Evolutionary conservation across 2,797 vertebrate genomes (phyloP).

Genomic region (Zenarchopterus dispar): DNA sequence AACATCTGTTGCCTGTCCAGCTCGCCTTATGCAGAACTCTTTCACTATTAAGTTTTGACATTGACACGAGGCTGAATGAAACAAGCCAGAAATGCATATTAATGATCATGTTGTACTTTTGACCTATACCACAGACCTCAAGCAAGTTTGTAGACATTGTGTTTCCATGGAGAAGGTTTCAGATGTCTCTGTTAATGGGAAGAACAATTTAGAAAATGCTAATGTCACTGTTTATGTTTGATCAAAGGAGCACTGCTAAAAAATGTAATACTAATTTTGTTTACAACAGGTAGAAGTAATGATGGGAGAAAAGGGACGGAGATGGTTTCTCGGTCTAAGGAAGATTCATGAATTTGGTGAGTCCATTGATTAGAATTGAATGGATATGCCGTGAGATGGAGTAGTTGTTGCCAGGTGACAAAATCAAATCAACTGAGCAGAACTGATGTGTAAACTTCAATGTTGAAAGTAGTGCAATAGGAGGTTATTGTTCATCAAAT

Average conservation of each 20-base stretch:
- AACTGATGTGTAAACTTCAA: too few relatives aligned
- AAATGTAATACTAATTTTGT: too few relatives aligned
- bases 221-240: too few relatives aligned
- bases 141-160: not conserved
- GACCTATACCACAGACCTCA: not conserved
- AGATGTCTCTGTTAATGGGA: not conserved
- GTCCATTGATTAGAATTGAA: too few relatives aligned
- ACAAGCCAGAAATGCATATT: conserved; percentile 9
- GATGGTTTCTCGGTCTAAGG: too few relatives aligned
- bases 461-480: not conserved
- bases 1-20: conserved; percentile 45
- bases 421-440: too few relatives aligned
- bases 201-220: not conserved
- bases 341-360: too few relatives aligned
- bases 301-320: too few relatives aligned
- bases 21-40: conserved; percentile 19
- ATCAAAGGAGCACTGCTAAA: too few relatives aligned
- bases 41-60: conserved; percentile 26
- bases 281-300: too few relatives aligned
- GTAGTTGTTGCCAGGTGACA: too few relatives aligned
- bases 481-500: not conserved
- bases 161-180: too few relatives aligned
- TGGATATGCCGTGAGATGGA: not conserved
- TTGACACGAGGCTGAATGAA: conserved; percentile 19
- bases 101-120: conserved; percentile 1